A percentile compares a stretch with the other conserved stretches of the same genome.
Conservation (phyloP, 2,113 vertebrate species). For the Sturnus vulgaris region DNA sequence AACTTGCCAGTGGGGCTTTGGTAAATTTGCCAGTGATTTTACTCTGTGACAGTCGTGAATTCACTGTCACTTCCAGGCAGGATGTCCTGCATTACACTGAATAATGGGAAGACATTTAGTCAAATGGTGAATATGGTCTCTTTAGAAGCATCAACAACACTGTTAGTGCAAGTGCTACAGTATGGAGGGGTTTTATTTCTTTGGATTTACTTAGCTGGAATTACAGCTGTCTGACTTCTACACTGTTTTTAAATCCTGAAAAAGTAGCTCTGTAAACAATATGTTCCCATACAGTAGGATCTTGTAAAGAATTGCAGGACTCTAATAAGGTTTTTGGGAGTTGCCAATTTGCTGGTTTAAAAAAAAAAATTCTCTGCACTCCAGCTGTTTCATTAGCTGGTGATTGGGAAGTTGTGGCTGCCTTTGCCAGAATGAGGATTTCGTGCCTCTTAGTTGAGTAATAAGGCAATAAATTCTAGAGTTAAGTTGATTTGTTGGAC, state of each 20-base stretch:
- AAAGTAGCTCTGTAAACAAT: not conserved
- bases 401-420: not conserved
- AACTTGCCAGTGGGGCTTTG: not conserved
- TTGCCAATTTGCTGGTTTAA: not conserved
- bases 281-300: not conserved
- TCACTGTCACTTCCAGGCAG: not conserved
- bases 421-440: not conserved
- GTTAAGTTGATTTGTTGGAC: not conserved
- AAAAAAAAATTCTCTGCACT: not conserved
- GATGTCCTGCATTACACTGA: not conserved
- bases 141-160: not conserved
- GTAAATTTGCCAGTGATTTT: not conserved
- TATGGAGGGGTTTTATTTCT: fast-evolving
- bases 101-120: not conserved
- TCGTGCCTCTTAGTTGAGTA: not conserved
- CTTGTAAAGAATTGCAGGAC: not conserved
- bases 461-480: not conserved
- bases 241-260: not conserved
- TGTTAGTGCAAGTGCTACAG: not conserved
- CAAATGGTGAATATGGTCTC: fast-evolving
- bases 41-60: not conserved
- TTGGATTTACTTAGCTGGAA: not conserved
- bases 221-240: not conserved
- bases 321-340: not conserved
- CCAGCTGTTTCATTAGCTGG: not conserved